Percentiles rank a stretch among this genome's conserved stretches.
Evolutionary conservation across 2,888 invertebrate species (phyloP).

Genomic region (Panopea generosa): DNA sequence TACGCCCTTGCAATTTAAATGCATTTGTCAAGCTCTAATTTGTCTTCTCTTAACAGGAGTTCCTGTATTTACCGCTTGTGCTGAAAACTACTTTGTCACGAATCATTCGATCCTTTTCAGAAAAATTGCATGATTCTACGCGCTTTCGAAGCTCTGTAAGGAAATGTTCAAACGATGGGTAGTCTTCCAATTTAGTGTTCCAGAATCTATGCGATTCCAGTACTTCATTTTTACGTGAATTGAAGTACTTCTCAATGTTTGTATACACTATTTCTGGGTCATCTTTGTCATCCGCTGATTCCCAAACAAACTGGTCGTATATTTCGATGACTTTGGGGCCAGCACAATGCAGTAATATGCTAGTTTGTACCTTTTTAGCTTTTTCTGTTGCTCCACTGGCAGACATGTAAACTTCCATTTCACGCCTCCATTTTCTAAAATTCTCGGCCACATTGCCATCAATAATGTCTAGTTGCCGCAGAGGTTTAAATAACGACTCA

Average conservation of each 20-base stretch:
- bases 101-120: slow-evolving; percentile 56
- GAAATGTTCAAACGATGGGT: slow-evolving; percentile 45
- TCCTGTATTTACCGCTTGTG: slow-evolving; percentile 47
- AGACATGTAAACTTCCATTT: slow-evolving; percentile 27
- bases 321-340: slow-evolving; percentile 39
- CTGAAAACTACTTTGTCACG: slow-evolving; percentile 59
- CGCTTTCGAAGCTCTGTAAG: slow-evolving; percentile 47
- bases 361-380: slow-evolving; percentile 15
- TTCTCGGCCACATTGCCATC: slow-evolving; percentile 30
- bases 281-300: slow-evolving; percentile 21
- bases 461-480: slow-evolving; percentile 12
- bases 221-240: slow-evolving; percentile 55
- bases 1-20: slow-evolving; percentile 45
- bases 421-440: slow-evolving; percentile 24
- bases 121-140: slow-evolving; percentile 51
- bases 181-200: slow-evolving; percentile 25
- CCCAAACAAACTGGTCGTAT: slow-evolving; percentile 44
- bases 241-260: slow-evolving; percentile 54
- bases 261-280: slow-evolving; percentile 32
- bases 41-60: slow-evolving; percentile 49
- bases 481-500: slow-evolving; percentile 34
- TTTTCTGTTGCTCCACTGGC: slow-evolving; percentile 31
- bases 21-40: slow-evolving; percentile 35
- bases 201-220: slow-evolving; percentile 56
- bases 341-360: slow-evolving; percentile 32